Percentiles rank a stretch among this genome's conserved stretches.
These are phyloP conservation scores for Caenorhabditis tropicalis DNA, from an alignment of 1,140 invertebrate genomes.

Conservation along the genomic window DNA sequence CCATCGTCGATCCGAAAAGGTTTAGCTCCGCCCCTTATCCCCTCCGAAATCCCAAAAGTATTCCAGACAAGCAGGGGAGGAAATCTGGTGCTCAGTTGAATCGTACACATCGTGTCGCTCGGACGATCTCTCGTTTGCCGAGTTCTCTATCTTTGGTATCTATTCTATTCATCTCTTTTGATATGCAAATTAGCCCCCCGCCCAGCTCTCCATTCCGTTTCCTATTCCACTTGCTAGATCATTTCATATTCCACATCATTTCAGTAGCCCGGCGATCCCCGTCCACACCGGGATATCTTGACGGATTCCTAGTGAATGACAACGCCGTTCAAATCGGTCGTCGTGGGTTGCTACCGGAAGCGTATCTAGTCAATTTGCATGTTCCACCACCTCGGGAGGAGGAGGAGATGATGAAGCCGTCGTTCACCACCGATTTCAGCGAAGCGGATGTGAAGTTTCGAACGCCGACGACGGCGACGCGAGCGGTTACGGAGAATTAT, in stretches of 20 bases:
- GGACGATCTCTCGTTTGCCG: constrained; percentile 16
- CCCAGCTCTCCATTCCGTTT: too few species aligned
- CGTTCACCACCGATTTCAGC: constrained; percentile 1
- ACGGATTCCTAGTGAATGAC: constrained; percentile 24
- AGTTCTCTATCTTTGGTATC: constrained; percentile 11
- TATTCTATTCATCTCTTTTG: background rate
- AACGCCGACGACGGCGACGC: background rate
- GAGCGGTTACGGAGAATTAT: background rate
- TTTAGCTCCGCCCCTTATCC: background rate
- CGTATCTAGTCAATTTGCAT: background rate
- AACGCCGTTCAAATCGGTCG: constrained; percentile 10
- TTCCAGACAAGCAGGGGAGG: background rate
- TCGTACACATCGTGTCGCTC: constrained; percentile 5
- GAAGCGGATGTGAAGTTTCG: constrained; percentile 27
- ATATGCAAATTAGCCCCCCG: too few species aligned
- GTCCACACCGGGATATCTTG: constrained; percentile 2
- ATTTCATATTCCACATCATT: too few species aligned
- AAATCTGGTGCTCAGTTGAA: background rate
- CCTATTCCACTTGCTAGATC: too few species aligned
- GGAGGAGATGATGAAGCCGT: background rate
- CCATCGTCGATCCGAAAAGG: constrained; percentile 23
- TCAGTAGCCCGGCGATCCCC: background rate
- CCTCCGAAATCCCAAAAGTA: background rate
- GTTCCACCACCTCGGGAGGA: background rate
- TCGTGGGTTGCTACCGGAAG: constrained; percentile 28